Base-by-base conservation (phyloP, 2,797 vertebrate genomes). In the Ciconia nigra region DNA sequence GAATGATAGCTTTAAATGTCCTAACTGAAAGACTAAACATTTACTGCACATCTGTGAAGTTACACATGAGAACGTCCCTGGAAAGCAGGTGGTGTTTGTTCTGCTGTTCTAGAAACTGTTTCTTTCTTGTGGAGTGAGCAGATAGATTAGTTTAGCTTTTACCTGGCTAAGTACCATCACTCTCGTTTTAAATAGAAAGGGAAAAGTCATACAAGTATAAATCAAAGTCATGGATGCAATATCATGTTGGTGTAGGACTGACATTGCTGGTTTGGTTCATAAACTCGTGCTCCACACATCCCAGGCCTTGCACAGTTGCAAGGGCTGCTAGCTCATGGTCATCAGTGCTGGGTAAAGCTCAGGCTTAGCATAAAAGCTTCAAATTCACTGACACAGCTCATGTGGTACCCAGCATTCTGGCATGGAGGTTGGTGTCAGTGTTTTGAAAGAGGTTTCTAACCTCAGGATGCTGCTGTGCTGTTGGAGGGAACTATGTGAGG, bases 391-490 rank as follows among this genome's bases (percentile, higher is more conserved):
- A 3, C 31, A 21, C 15, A 41, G 35, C n/a, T 47, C 42, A 12
- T 1, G 2, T 0, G 0, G 25, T n/a, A 20, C 9, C 52, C 6
- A 51, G 9, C 16, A 25, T 28, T 28, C 21, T 42, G 67, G 28
- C 5, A 1, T 5, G 31, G 61, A 76, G 22, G 69, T 15, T 37
- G 52, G 19, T 66, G 47, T 21, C 28, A 8, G 37, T 26, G 14
- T 28, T 54, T 31, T 22, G 28, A 44, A 61, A 54, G 62, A 41
- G 18, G 20, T 71, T 67, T 70, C 47, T 46, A 35, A 58, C 33
- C 25, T 29, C 47, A 3, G 58, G 72, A 21, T 35, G 76, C 52
- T 4, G 11, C 15, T 8, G 19, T 18, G 55, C 22, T 65, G n/a
- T 17, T n/a, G 42, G 80, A 74, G 41, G 44, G 39, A 79, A 6